Conservation (phyloP, 2,888 invertebrate genomes). For the Synanthedon myopaeformis region DNA sequence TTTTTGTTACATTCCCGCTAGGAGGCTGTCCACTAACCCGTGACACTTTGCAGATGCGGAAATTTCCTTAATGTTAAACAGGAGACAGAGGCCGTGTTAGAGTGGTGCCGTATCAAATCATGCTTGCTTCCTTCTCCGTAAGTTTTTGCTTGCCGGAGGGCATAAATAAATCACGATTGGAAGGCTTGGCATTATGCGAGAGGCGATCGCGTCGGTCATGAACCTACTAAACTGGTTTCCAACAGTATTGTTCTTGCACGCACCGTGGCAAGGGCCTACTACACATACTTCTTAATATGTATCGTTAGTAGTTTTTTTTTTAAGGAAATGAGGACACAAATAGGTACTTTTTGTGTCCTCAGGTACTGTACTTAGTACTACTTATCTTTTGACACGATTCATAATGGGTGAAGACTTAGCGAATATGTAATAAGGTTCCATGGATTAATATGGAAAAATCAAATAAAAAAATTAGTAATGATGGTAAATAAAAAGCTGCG, state of each 20-base stretch:
- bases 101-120: constrained; percentile 14
- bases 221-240: constrained; percentile 63
- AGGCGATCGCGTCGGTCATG: constrained; percentile 51
- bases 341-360: no score
- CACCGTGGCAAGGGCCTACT: constrained; percentile 3
- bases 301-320: no score
- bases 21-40: background rate
- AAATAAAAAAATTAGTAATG: no score
- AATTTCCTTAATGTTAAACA: background rate
- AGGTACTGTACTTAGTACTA: no score
- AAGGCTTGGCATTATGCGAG: constrained; percentile 40
- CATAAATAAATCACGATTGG: constrained; percentile 40
- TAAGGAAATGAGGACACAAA: no score
- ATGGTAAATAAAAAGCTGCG: no score
- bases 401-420: no score
- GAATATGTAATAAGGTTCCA: no score
- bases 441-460: no score
- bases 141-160: constrained; percentile 21
- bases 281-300: constrained; percentile 1
- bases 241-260: constrained; percentile 35
- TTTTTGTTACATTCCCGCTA: background rate
- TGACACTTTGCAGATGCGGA: background rate
- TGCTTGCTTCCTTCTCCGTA: constrained; percentile 18
- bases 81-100: constrained; percentile 14
- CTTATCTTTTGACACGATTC: no score